Percentiles rank a stretch among this genome's conserved stretches.
phyloP scores from a whole-genome alignment of 2,797 vertebrate genomes.

The Gallinago nigripennis region DNA sequence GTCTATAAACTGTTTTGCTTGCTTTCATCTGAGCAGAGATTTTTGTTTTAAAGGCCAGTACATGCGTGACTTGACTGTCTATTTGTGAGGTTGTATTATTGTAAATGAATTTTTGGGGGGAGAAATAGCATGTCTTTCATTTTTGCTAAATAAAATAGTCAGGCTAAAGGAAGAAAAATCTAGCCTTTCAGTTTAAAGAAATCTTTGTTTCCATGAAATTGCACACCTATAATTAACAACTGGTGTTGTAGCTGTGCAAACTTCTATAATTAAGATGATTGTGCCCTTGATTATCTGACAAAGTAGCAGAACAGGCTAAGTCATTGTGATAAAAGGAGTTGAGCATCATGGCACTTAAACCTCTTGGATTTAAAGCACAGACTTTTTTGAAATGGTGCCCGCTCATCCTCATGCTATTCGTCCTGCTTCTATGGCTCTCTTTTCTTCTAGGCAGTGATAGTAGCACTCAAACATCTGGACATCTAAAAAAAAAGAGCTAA shows the following conservation, averaged over 20 bases:
- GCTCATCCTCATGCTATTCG: neutral
- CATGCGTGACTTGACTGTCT: neutral
- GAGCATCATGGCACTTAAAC: conserved; percentile 9
- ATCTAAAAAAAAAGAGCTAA: neutral
- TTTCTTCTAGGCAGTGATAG: neutral
- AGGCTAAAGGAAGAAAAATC: neutral
- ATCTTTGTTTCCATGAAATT: neutral
- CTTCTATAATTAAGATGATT: neutral
- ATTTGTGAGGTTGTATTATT: neutral
- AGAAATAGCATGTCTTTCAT: neutral
- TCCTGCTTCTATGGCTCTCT: neutral
- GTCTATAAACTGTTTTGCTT: neutral
- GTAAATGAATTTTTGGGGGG: neutral
- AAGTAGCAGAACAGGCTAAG: neutral
- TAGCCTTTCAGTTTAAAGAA: neutral
- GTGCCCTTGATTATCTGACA: neutral
- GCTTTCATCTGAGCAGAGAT: neutral
- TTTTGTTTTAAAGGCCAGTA: neutral
- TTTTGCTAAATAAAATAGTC: neutral
- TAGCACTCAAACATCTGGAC: neutral
- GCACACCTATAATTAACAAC: neutral
- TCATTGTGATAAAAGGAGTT: neutral
- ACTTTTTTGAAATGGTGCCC: conserved; percentile 14
- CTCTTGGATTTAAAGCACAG: neutral
- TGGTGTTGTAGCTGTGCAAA: neutral